Conservation (phyloP, 1,140 invertebrate species). For the Aplysia californica region DNA sequence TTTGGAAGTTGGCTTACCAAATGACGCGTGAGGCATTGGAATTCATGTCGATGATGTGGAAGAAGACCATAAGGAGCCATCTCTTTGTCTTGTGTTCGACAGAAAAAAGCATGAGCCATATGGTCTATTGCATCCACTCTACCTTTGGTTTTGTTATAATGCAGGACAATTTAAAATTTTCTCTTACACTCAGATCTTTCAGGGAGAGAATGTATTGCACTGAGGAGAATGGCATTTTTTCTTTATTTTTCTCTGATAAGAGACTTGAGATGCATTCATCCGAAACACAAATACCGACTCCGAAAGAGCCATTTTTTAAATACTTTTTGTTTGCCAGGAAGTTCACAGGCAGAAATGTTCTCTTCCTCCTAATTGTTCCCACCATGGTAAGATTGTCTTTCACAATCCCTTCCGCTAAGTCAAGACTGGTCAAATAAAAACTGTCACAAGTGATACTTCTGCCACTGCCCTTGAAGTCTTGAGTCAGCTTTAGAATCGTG, state of each 20-base stretch:
- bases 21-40: no score
- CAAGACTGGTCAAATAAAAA: conserved; percentile 24
- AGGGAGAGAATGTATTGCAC: conserved; percentile 56
- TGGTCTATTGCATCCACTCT: conserved; percentile 65
- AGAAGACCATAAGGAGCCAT: conserved; percentile 42
- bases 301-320: conserved; percentile 23
- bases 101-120: conserved; percentile 30
- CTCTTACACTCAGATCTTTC: no score
- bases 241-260: no score
- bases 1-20: no score
- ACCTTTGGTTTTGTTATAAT: conserved; percentile 66
- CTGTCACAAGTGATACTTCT: conserved; percentile 33
- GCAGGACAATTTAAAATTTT: conserved; percentile 65
- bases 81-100: conserved; percentile 33
- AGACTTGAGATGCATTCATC: no score
- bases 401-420: conserved; percentile 19
- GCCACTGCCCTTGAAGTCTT: neutral
- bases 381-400: neutral
- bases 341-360: conserved; percentile 13
- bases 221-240: conserved; percentile 59
- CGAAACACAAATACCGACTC: no score
- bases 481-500: conserved; percentile 1
- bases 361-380: neutral
- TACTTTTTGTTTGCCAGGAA: no score
- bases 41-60: conserved; percentile 45